Percentiles rank a stretch among this genome's conserved stretches.
phyloP scores from a whole-genome alignment of 2,113 vertebrate genomes.

The Indicator maculatus region DNA sequence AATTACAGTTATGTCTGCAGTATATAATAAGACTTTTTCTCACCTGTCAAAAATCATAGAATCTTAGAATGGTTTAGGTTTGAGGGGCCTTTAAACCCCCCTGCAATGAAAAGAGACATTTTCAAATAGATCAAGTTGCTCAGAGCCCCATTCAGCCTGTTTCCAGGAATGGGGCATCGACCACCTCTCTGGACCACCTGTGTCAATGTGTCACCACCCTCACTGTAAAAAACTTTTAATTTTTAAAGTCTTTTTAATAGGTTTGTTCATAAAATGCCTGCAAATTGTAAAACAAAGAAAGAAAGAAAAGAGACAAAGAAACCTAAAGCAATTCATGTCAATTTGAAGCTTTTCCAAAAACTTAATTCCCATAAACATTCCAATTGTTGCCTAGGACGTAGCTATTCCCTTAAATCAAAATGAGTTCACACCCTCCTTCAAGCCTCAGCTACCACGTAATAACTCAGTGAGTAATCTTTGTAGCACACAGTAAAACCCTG shows the following conservation, averaged over 20 bases:
- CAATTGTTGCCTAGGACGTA: background rate
- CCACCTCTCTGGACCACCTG: no score
- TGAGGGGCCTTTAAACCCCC: no score
- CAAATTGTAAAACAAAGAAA: background rate
- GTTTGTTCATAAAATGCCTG: background rate
- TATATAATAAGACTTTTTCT: background rate
- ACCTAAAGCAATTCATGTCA: background rate
- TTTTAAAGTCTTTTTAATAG: background rate
- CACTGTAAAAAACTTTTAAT: no score
- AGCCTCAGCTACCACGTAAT: background rate
- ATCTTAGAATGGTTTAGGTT: no score
- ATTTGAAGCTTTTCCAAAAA: background rate
- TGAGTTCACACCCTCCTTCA: conserved; percentile 17
- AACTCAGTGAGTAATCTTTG: background rate
- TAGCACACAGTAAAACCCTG: background rate
- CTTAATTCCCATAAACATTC: conserved; percentile 22
- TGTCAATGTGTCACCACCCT: no score
- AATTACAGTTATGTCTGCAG: background rate
- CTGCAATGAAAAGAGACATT: no score
- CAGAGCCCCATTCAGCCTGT: no score
- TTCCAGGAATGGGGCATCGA: no score
- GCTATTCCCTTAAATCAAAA: background rate
- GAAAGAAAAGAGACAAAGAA: background rate
- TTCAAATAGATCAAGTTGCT: no score
- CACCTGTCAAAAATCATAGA: background rate